Evolutionary conservation across 2,113 vertebrate genomes (phyloP), one percentile per base, ranked within the genome.

Genomic region (Seriola dumerili): DNA sequence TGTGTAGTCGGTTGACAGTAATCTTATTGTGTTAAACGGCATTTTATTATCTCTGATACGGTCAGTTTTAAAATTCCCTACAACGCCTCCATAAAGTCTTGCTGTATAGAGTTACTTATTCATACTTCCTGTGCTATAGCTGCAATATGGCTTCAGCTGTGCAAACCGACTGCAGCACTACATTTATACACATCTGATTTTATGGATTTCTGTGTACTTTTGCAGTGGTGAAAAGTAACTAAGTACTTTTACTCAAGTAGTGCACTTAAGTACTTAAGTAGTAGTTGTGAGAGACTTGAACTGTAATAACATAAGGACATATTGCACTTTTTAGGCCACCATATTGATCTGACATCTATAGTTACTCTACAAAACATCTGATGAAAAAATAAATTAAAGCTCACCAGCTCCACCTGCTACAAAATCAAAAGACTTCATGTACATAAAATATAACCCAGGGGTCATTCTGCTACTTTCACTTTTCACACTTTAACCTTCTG

Each of bases 21-120:
- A 72, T 81, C 71, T 68, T 7, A 52, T 66, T 66, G 77, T 64
- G 32, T 55, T 73, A 64, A 72, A 63, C 65, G 48, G 62, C 17
- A 5, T 69, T 67, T 44, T 75, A 72, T 59, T 23, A 40, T 65
- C 23, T 68, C 40, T 78, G 52, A 52, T 62, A 25, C 67, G 29
- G 44, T 54, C 29, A 62, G 32, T 21, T 29, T 29, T 32, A 48
- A 57, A 38, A 38, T 21, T 62, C 21, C 32, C 5, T 6, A n/a
- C 2, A 54, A 8, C 16, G 16, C 32, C 57, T 58, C 17, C 32
- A 11, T n/a, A 4, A 25, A 54, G 21, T 29, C 23, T 21, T 8
- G 8, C 32, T 66, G 48, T 40, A 25, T 2, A 29, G 29, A 48
- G n/a, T 29, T 50, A 0, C 23, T 55, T 58, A 48, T 46, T 63